Conservation (phyloP, 2,888 invertebrate genomes). For the Gasteruption jaculator region DNA sequence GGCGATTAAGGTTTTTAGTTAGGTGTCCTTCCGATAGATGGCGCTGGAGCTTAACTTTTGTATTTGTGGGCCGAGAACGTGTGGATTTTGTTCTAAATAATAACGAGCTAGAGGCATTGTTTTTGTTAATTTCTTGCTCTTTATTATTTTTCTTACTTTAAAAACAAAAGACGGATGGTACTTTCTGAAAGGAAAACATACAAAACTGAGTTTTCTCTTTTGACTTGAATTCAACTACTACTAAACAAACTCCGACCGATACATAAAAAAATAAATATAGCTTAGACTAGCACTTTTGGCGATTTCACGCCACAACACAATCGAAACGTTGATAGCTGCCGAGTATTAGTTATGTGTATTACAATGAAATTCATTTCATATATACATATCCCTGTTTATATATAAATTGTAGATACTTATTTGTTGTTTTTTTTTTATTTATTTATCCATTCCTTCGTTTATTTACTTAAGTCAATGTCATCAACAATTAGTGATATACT, state of each 20-base stretch:
- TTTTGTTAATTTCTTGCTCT: no score
- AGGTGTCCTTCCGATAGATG: no score
- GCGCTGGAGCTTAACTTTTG: no score
- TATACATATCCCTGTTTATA: no score
- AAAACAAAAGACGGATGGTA: no score
- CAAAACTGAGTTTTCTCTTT: conserved; percentile 25
- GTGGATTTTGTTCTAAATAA: no score
- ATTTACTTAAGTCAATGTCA: conserved; percentile 36
- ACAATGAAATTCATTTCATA: conserved; percentile 38
- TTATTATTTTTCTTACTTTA: no score
- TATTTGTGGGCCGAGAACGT: no score
- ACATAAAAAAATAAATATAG: conserved; percentile 45
- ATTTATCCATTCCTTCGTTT: no score
- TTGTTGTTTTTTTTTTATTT: conserved; percentile 8
- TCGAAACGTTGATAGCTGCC: conserved; percentile 40
- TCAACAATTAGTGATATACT: conserved; percentile 38
- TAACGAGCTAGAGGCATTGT: no score
- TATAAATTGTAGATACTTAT: conserved; percentile 3
- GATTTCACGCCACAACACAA: conserved; percentile 38
- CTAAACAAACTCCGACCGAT: conserved; percentile 36
- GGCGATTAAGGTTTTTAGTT: no score
- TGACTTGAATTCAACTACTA: conserved; percentile 30
- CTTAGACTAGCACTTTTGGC: conserved; percentile 50
- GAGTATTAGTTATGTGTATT: conserved; percentile 36
- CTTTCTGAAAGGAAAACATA: no score